Evolutionary conservation across 2,113 vertebrate genomes (phyloP).

Genomic region (Puntigrus tetrazona): DNA sequence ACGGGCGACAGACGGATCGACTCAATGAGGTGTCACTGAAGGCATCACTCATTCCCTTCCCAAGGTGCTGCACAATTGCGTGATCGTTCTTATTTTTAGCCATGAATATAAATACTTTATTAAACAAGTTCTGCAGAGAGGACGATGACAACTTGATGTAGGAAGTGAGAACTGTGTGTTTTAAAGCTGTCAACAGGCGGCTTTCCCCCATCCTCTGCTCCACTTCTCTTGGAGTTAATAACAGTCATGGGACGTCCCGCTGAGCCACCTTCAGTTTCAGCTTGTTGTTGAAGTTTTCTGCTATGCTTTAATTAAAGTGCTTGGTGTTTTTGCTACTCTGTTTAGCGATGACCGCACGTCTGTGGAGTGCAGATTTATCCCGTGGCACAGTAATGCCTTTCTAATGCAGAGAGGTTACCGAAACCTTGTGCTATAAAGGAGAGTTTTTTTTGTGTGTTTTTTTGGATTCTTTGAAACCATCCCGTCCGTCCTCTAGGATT

Average conservation of each 20-base stretch:
- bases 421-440: conserved; percentile 16
- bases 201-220: not conserved
- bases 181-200: conserved; percentile 58
- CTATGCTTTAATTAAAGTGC: conserved; percentile 45
- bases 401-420: not conserved
- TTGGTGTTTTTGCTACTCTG: conserved; percentile 41
- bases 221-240: conserved; percentile 22
- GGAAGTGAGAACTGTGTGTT: conserved; percentile 57
- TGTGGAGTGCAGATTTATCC: not conserved
- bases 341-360: conserved; percentile 35
- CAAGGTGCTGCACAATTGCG: conserved; percentile 60
- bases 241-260: conserved; percentile 9
- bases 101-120: conserved; percentile 60
- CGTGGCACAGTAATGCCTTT: not conserved
- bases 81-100: conserved; percentile 62
- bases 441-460: conserved; percentile 42
- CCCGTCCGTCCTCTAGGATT: not conserved
- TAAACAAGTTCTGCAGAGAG: conserved; percentile 53
- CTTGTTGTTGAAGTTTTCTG: conserved; percentile 2
- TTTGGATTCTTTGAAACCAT: conserved; percentile 14
- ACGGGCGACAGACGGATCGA: not conserved
- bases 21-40: conserved; percentile 10
- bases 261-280: conserved; percentile 37
- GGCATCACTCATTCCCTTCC: conserved; percentile 21
- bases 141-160: conserved; percentile 67